Conservation (phyloP, 1,140 invertebrate species). For the Trinorchestia longiramus region DNA sequence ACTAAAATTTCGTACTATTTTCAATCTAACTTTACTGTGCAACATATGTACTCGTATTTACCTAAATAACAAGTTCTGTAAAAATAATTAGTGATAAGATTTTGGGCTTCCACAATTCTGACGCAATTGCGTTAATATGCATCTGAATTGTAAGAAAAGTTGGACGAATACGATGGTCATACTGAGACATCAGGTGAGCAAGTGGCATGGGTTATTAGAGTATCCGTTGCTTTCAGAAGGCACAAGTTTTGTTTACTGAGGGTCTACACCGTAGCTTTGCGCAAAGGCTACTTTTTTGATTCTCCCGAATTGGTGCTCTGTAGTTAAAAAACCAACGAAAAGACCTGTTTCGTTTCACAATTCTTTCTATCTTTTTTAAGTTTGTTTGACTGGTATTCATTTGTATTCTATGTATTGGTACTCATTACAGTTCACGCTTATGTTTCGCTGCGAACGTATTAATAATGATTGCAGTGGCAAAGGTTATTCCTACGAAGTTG, state of each 20-base stretch:
- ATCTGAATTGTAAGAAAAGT: too few species aligned
- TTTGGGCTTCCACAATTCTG: too few species aligned
- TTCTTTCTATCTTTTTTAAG: neutral
- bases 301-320: neutral
- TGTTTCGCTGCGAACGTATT: neutral
- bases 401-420: neutral
- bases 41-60: too few species aligned
- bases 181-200: neutral
- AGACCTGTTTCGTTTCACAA: neutral
- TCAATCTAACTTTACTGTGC: too few species aligned
- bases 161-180: neutral
- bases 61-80: too few species aligned
- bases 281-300: neutral
- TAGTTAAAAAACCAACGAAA: neutral
- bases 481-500: neutral
- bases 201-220: neutral
- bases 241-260: neutral
- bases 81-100: too few species aligned
- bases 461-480: neutral
- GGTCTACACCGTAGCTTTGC: neutral
- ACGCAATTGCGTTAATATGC: too few species aligned
- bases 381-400: neutral
- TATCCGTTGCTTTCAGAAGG: neutral
- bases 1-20: too few species aligned
- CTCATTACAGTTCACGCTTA: neutral